Conservation (phyloP, 1,140 invertebrate genomes). For the Antheraea pernyi region DNA sequence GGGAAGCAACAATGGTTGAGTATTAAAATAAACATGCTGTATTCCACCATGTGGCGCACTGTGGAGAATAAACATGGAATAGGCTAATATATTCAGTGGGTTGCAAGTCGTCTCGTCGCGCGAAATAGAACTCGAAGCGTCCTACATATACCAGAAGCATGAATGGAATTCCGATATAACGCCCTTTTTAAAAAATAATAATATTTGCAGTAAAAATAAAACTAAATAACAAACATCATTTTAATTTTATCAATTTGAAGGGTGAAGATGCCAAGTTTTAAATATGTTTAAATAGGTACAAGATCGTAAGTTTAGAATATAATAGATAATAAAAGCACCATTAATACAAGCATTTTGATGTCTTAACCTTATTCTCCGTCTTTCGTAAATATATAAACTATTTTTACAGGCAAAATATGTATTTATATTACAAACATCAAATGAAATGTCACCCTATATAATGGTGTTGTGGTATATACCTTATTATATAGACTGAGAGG, state of each 20-base stretch:
- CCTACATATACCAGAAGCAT: neutral
- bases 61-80: conserved; percentile 61
- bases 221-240: too few species aligned
- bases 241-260: too few species aligned
- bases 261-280: too few species aligned
- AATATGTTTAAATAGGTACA: too few species aligned
- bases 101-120: conserved; percentile 22
- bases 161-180: neutral
- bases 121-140: neutral
- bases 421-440: too few species aligned
- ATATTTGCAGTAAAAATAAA: neutral
- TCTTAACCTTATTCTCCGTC: too few species aligned
- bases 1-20: conserved; percentile 67
- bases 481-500: neutral
- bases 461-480: neutral
- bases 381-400: too few species aligned
- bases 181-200: neutral
- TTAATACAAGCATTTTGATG: too few species aligned
- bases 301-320: too few species aligned
- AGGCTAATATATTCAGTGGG: conserved; percentile 68
- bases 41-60: conserved; percentile 62
- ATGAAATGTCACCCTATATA: neutral
- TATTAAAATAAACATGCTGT: conserved; percentile 74
- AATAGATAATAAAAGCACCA: too few species aligned
- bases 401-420: too few species aligned